phyloP scores from a whole-genome alignment of 2,888 invertebrate genomes.

The Melanargia galathea region DNA sequence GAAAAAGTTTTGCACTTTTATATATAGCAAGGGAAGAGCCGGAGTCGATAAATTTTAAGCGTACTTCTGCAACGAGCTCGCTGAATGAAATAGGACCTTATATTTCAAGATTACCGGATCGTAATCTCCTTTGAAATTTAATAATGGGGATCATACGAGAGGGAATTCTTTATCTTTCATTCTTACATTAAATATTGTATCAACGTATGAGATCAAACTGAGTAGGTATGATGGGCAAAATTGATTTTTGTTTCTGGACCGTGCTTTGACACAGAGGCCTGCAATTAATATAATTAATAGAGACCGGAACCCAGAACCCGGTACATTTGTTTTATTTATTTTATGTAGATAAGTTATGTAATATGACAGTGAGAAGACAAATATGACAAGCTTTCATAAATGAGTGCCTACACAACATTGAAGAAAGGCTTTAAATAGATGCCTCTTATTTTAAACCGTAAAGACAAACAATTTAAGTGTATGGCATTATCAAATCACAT shows the following conservation, averaged over 20 bases:
- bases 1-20: slow-evolving; percentile 67
- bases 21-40: slow-evolving; percentile 58
- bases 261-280: neutral
- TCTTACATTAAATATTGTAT: slow-evolving; percentile 45
- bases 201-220: slow-evolving; percentile 30
- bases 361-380: no score
- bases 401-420: no score
- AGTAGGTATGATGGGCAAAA: slow-evolving; percentile 9
- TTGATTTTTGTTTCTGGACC: neutral
- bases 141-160: slow-evolving; percentile 63
- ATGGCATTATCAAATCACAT: no score
- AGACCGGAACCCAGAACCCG: neutral
- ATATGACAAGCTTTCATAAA: no score
- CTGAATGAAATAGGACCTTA: slow-evolving; percentile 62
- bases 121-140: slow-evolving; percentile 70
- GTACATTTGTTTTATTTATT: neutral
- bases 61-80: slow-evolving; percentile 60
- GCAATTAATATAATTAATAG: neutral
- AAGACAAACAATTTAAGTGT: no score
- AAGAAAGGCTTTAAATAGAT: no score
- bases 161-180: slow-evolving; percentile 52
- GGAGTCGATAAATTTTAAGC: slow-evolving; percentile 62
- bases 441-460: no score
- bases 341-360: no score
- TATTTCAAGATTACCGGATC: slow-evolving; percentile 68